Percentiles rank a stretch among this genome's conserved stretches.
phyloP scores from a whole-genome alignment of 2,113 vertebrate species.

The Zootoca vivipara region DNA sequence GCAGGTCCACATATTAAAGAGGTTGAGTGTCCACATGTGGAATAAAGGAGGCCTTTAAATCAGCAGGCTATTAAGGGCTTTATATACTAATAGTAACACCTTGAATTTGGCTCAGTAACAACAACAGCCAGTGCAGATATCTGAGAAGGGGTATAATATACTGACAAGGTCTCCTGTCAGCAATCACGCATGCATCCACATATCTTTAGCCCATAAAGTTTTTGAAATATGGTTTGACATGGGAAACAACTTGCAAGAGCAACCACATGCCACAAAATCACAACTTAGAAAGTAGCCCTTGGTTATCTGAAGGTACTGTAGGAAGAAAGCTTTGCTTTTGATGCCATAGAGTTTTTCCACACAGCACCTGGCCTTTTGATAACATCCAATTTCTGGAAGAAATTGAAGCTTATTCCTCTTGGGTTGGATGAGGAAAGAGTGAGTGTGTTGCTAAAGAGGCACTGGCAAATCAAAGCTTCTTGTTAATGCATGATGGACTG shows the following conservation, averaged over 20 bases:
- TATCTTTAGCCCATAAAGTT: too few relatives aligned
- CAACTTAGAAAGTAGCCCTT: background rate
- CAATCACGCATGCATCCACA: too few relatives aligned
- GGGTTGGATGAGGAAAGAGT: slow-evolving; percentile 4
- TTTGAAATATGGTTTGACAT: background rate
- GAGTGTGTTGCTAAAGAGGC: slow-evolving; percentile 10
- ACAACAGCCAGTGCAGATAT: too few relatives aligned
- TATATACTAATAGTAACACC: too few relatives aligned
- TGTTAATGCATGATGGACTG: slow-evolving; percentile 36
- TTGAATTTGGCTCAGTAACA: too few relatives aligned
- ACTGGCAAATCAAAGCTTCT: slow-evolving; percentile 26
- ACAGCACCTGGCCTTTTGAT: slow-evolving; percentile 15
- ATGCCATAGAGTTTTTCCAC: background rate
- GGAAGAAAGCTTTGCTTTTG: background rate
- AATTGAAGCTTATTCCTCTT: slow-evolving; percentile 24
- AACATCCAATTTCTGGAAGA: slow-evolving; percentile 20
- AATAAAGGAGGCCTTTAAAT: too few relatives aligned
- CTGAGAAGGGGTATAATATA: too few relatives aligned
- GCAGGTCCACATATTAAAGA: too few relatives aligned
- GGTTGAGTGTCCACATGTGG: too few relatives aligned
- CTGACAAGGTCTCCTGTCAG: too few relatives aligned
- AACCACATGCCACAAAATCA: too few relatives aligned
- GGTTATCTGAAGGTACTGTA: background rate
- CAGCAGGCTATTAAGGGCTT: too few relatives aligned
- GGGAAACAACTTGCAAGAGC: background rate